A percentile compares a stretch with the other conserved stretches of the same genome.
Evolutionary conservation across 2,797 vertebrate genomes (phyloP).

Genomic region (Lemur catta): DNA sequence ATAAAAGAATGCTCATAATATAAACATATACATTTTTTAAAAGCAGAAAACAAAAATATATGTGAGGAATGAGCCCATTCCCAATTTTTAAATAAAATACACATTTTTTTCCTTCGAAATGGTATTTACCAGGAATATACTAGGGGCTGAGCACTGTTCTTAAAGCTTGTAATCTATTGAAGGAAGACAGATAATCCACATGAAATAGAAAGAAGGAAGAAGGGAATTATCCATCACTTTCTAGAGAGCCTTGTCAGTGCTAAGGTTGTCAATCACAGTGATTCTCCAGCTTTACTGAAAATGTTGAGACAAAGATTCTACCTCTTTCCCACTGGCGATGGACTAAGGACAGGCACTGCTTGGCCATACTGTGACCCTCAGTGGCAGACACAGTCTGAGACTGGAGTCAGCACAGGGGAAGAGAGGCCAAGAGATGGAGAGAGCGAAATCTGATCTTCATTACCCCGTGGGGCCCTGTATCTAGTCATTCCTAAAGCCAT

Average conservation of each 20-base stretch:
- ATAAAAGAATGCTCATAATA: constrained; percentile 46
- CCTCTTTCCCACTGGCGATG: neutral
- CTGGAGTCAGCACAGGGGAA: neutral
- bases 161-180: neutral
- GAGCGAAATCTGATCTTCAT: neutral
- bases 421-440: neutral
- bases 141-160: neutral
- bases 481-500: neutral
- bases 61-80: neutral
- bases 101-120: constrained; percentile 8
- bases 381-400: neutral
- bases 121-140: neutral
- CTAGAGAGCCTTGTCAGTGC: neutral
- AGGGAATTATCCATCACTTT: neutral
- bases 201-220: neutral
- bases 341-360: neutral
- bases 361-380: neutral
- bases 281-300: neutral
- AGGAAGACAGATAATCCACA: neutral
- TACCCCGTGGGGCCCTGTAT: neutral
- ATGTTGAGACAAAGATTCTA: neutral
- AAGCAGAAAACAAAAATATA: constrained; percentile 27
- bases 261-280: neutral
- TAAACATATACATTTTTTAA: neutral
- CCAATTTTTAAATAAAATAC: constrained; percentile 29